Evolutionary conservation across 2,888 invertebrate species (phyloP).

Genomic region (Amphipoea oculea): DNA sequence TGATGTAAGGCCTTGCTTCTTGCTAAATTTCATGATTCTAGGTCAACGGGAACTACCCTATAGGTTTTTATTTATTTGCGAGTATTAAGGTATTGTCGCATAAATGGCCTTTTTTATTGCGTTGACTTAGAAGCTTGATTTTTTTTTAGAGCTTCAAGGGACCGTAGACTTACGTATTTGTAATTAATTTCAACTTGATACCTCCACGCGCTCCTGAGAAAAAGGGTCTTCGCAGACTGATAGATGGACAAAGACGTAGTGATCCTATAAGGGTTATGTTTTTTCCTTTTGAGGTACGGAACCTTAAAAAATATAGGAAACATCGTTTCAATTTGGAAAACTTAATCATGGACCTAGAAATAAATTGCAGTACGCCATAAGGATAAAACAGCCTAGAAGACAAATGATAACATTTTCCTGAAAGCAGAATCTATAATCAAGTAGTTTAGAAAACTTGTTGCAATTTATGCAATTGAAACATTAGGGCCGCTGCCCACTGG

Average conservation of each 20-base stretch:
- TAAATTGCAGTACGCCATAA: not conserved
- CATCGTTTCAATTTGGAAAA: not conserved
- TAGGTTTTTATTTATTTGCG: not conserved
- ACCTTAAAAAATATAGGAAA: not conserved
- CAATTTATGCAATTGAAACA: not conserved
- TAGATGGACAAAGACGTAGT: not conserved
- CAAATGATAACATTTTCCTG: not conserved
- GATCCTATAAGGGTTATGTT: not conserved
- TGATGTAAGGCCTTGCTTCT: not conserved
- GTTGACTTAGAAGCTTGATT: too few species aligned
- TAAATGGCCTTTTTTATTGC: too few species aligned
- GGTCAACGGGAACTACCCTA: not conserved
- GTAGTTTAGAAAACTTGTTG: not conserved
- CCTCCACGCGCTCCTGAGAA: not conserved
- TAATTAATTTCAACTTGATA: not conserved
- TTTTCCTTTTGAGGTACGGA: not conserved
- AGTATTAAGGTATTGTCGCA: too few species aligned
- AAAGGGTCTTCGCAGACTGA: not conserved
- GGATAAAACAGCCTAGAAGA: not conserved
- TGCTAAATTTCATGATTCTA: not conserved
- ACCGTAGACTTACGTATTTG: not conserved
- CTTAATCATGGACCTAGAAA: not conserved
- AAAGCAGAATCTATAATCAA: not conserved
- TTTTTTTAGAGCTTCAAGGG: not conserved
- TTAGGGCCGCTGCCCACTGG: too few species aligned